Base-by-base conservation (phyloP, 2,113 vertebrate genomes). In the Cynoglossus semilaevis region DNA sequence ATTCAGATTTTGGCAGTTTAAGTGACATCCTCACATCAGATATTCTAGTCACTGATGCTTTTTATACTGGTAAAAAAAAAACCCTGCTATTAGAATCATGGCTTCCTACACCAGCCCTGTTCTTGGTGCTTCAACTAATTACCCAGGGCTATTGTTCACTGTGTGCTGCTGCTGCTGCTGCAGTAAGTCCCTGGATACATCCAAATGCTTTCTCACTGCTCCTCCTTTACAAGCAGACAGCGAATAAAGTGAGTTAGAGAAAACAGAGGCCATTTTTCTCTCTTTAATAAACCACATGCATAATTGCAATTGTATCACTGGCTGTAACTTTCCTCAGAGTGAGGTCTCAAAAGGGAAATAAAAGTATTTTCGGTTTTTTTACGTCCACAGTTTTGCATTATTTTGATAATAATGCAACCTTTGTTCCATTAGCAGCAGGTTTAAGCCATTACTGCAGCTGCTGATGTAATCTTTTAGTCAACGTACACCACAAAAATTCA, bases 121-220 rank as follows among this genome's bases (percentile, higher is more conserved):
- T 48, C 16, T 46, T 19, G 4, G 49, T 58, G 18, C 47, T 63
- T 70, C 46, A 72, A 76, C 62, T 66, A 72, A 80, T 73, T 72
- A 81, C 78, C 67, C 49, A 57, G 41, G 55, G 76, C 63, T 76
- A 65, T 75, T 76, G 72, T 77, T 67, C 61, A 58, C 57, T 67
- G 58, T 67, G 71, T 58, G 22, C 22, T 29, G 22, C 22, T 4
- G 22, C n/a, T 49, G 59, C 57, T 63, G 51, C 63, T 12, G 47
- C 56, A 8, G 50, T 35, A 18, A 48, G 60, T 74, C 74, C 51
- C 72, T 16, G 19, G 42, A 16, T 56, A 46, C 52, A 77, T 61
- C 58, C 61, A 52, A 59, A 78, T 38, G 19, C 43, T 63, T 43
- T 51, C 34, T 64, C 58, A 15, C 36, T 18, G 53, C 44, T 70